Evolutionary conservation across 2,113 vertebrate genomes (phyloP).

Genomic region (Neofelis nebulosa): DNA sequence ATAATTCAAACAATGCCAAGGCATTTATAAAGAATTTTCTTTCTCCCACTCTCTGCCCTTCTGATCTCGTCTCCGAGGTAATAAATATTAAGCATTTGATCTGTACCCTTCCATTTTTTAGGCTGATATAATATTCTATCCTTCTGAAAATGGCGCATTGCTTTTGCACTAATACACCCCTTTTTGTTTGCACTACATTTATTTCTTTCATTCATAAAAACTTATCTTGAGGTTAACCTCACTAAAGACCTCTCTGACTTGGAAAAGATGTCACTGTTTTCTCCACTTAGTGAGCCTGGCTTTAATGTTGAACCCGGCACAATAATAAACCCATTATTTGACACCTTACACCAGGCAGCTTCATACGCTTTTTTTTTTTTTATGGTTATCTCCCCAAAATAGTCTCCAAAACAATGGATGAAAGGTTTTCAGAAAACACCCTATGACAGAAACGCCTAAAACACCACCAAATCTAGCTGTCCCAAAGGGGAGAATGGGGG

Average conservation of each 20-base stretch:
- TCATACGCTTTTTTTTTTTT: neutral
- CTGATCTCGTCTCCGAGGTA: neutral
- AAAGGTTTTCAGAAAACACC: neutral
- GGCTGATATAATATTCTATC: neutral
- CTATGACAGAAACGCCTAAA: neutral
- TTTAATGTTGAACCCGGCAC: neutral
- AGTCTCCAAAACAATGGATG: neutral
- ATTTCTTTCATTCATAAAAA: neutral
- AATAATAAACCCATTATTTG: neutral
- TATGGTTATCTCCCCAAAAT: neutral
- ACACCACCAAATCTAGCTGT: neutral
- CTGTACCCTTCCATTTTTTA: neutral
- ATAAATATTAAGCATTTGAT: neutral
- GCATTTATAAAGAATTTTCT: neutral
- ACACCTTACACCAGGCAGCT: neutral
- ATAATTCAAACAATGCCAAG: neutral
- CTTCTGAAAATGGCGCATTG: neutral
- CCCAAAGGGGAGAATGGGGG: neutral
- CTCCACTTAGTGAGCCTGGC: neutral
- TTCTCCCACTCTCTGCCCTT: neutral
- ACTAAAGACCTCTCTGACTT: neutral
- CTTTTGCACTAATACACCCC: neutral
- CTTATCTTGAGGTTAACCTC: neutral
- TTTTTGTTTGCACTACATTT: neutral
- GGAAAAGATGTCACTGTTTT: neutral